A percentile compares a stretch with the other conserved stretches of the same genome.
These are phyloP conservation scores for Lates calcarifer DNA, from an alignment of 2,113 vertebrate species.

Conservation along the genomic window DNA sequence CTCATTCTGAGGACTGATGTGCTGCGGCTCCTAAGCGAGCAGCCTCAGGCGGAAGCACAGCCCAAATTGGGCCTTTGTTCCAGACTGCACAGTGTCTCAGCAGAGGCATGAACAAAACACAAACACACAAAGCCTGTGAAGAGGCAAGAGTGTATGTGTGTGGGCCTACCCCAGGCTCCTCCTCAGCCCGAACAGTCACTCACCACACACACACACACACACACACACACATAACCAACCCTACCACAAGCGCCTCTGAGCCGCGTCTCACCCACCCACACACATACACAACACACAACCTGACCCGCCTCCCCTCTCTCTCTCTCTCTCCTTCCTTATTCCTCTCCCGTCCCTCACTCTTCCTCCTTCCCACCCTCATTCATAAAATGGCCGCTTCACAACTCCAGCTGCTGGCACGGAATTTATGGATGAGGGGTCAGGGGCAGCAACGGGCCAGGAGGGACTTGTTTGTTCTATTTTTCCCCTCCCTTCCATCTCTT, in stretches of 20 bases:
- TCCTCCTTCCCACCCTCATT: constrained; percentile 74
- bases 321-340: constrained; percentile 53
- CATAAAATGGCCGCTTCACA: constrained; percentile 83
- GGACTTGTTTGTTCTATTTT: constrained; percentile 69
- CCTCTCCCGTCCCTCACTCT: constrained; percentile 36
- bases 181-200: constrained; percentile 54
- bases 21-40: constrained; percentile 61
- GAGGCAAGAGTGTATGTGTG: constrained; percentile 65
- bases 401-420: constrained; percentile 80
- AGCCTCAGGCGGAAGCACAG: constrained; percentile 57
- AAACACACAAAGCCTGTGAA: constrained; percentile 74
- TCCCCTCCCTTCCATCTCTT: constrained; percentile 19
- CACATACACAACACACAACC: constrained; percentile 72
- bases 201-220: constrained; percentile 42
- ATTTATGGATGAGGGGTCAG: constrained; percentile 78
- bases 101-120: constrained; percentile 71
- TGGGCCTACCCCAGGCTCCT: constrained; percentile 70
- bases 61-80: constrained; percentile 71
- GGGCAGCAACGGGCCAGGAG: constrained; percentile 68
- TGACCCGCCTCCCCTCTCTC: constrained; percentile 67
- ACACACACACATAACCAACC: constrained; percentile 63
- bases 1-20: constrained; percentile 33
- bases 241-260: constrained; percentile 75
- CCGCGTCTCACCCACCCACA: constrained; percentile 73
- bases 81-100: constrained; percentile 60